Base-by-base conservation (phyloP, 2,797 vertebrate genomes). In the Pangasius djambal region DNA sequence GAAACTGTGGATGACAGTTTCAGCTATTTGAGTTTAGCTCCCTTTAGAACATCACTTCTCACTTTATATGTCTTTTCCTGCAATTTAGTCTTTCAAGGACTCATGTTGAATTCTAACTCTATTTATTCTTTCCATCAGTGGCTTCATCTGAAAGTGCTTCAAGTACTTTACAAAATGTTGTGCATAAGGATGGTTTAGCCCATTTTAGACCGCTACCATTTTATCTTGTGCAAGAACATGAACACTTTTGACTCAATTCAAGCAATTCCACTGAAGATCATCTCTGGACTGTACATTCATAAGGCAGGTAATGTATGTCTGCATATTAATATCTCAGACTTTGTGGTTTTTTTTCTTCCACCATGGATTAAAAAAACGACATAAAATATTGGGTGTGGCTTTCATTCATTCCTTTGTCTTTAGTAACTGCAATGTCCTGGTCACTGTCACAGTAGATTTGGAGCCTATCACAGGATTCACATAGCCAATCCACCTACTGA, bases 301-400 rank as follows among this genome's bases (percentile, higher is more conserved):
- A 67, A 63, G n/a, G 50, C 52, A 81, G 52, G 52, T 37, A 25
- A 86, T 65, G 10, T n/a, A 74, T 48, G 31, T 52, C 52, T 86
- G 22, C 5, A 77, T 72, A 86, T 37, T 50, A 63, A 28, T 52
- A 28, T 16, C 34, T 48, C 44, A 59, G 31, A 69, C 28, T 31
- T 88, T 34, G 22, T 55, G 7, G 4, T 86, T 92, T 90, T 86
- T 92, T 90, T 86, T 91, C 74, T 90, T 89, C 89, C 48, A 78
- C 18, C 5, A 25, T 25, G 61, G 20, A 50, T 31, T 34, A 40
- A 37, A 61, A 52, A 86, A 69, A 25, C 9, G 37, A 3, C 12
- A 18, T 86, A 16, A 31, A 13, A 37, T 79, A 31, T 48, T 55
- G 13, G 3, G 0, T 31, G 4, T 59, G 3, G 59, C 52, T 61